Evolutionary conservation across 2,113 vertebrate species (phyloP).

Genomic region (Coptodon rendalli): DNA sequence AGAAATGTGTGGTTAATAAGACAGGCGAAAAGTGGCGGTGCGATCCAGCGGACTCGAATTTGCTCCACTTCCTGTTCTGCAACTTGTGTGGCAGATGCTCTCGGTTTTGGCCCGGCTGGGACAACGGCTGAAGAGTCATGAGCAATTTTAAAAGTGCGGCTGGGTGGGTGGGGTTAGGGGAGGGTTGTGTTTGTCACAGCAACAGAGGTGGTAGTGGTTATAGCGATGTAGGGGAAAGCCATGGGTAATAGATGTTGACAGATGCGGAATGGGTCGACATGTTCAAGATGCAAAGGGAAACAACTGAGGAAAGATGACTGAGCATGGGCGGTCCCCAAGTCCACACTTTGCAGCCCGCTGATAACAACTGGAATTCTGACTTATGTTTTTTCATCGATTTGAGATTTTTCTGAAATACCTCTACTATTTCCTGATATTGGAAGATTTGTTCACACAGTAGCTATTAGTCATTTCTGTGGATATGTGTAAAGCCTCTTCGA

Average conservation of each 20-base stretch:
- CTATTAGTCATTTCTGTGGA: neutral
- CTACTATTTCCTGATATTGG: neutral
- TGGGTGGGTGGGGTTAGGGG: neutral
- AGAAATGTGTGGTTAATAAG: conserved; percentile 59
- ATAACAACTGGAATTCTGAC: neutral
- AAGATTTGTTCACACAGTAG: conserved; percentile 28
- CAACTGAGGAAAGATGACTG: conserved; percentile 29
- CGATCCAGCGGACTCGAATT: conserved; percentile 39
- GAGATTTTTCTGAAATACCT: conserved; percentile 11
- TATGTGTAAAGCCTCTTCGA: conserved; percentile 4
- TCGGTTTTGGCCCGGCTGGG: conserved; percentile 2
- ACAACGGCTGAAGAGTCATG: conserved; percentile 12
- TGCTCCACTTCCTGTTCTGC: conserved; percentile 21
- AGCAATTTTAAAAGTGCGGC: conserved; percentile 32
- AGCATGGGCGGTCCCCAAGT: conserved; percentile 29
- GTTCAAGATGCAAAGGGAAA: conserved; percentile 49
- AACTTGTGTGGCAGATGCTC: conserved; percentile 51
- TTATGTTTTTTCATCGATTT: neutral
- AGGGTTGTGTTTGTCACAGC: conserved; percentile 12
- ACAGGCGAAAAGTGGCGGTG: conserved; percentile 27
- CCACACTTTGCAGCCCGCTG: neutral
- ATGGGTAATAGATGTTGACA: conserved; percentile 55
- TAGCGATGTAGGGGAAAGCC: conserved; percentile 19
- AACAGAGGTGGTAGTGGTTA: conserved; percentile 27
- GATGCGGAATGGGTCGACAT: conserved; percentile 22